phyloP scores from a whole-genome alignment of 2,797 vertebrate genomes.

The Catostomus latipinnis region DNA sequence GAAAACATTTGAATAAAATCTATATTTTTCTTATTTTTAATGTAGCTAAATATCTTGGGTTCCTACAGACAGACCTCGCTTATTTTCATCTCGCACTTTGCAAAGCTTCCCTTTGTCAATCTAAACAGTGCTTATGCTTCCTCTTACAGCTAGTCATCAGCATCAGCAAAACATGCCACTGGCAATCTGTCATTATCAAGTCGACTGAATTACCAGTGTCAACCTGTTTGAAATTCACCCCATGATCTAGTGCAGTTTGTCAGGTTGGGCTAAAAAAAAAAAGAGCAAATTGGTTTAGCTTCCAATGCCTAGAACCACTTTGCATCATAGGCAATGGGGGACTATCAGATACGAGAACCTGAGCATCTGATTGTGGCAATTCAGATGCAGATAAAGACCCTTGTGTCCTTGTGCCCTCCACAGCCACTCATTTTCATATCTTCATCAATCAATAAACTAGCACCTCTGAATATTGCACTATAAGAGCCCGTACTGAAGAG shows the following conservation, averaged over 20 bases:
- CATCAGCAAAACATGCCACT: conserved; percentile 39
- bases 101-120: neutral
- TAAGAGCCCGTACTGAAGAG: conserved; percentile 60
- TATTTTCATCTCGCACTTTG: neutral
- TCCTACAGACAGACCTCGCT: no score
- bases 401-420: conserved; percentile 60
- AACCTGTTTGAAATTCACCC: conserved; percentile 47
- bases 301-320: conserved; percentile 54
- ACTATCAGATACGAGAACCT: conserved; percentile 50
- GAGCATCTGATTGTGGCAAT: conserved; percentile 54
- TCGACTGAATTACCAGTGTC: conserved; percentile 51
- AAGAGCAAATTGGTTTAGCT: conserved; percentile 25
- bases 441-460: conserved; percentile 75
- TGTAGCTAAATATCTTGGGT: no score
- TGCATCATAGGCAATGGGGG: conserved; percentile 49
- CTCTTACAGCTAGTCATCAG: conserved; percentile 47
- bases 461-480: conserved; percentile 55
- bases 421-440: conserved; percentile 70
- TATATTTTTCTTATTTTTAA: no score
- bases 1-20: no score
- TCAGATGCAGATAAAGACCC: conserved; percentile 60
- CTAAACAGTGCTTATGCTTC: neutral
- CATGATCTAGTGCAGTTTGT: conserved; percentile 42
- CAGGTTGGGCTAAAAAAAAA: conserved; percentile 15
- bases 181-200: conserved; percentile 50